Evolutionary conservation across 2,888 invertebrate genomes (phyloP).

Genomic region (Drosophila parthenogenetica): DNA sequence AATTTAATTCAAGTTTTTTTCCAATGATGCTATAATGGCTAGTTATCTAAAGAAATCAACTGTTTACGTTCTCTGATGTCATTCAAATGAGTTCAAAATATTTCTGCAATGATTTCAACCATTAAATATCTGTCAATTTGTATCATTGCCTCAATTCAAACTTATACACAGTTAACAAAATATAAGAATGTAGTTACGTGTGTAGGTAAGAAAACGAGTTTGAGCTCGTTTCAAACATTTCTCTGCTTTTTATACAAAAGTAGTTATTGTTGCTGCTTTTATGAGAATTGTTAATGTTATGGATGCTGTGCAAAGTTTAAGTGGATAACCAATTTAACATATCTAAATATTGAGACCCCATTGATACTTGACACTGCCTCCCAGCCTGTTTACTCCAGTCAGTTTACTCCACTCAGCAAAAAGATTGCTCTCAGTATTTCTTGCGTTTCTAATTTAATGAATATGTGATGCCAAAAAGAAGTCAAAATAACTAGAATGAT

Average conservation of each 20-base stretch:
- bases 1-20: neutral
- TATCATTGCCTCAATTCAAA: constrained; percentile 54
- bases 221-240: constrained; percentile 55
- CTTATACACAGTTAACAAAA: constrained; percentile 11
- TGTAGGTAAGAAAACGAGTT: constrained; percentile 41
- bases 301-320: constrained; percentile 21
- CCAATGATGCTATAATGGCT: constrained; percentile 29
- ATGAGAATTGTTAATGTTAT: neutral
- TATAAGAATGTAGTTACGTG: neutral
- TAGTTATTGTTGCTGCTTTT: constrained; percentile 7
- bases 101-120: constrained; percentile 55
- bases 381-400: constrained; percentile 7
- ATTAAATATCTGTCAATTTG: constrained; percentile 29
- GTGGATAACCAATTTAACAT: constrained; percentile 65
- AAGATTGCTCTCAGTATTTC: constrained; percentile 32
- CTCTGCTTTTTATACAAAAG: constrained; percentile 24
- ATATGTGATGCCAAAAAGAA: constrained; percentile 65
- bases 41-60: neutral
- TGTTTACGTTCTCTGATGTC: constrained; percentile 47
- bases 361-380: constrained; percentile 31
- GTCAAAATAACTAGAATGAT: constrained; percentile 15
- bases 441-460: constrained; percentile 68
- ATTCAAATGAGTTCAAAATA: constrained; percentile 40
- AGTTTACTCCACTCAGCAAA: constrained; percentile 7
- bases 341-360: constrained; percentile 40